Conservation (phyloP, 64 coral and sea anemone genomes). For the Hydrozoanthus tunicans region DNA sequence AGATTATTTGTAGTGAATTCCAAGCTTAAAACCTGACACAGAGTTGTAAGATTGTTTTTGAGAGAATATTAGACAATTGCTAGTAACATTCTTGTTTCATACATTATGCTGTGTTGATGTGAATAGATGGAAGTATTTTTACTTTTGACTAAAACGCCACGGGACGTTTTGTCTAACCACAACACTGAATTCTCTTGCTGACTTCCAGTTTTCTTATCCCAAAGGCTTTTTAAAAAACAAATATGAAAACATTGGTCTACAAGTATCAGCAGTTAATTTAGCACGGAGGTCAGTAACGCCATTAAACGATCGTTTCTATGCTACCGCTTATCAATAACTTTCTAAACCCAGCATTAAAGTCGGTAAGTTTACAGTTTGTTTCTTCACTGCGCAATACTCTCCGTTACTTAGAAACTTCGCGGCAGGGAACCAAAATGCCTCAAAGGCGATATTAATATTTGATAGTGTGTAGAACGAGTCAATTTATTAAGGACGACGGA, state of each 20-base stretch:
- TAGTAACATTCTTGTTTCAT: no score
- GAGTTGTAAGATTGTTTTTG: no score
- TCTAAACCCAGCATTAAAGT: no score
- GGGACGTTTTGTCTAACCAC: not conserved
- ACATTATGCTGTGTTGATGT: no score
- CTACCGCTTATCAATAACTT: no score
- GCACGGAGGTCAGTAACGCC: no score
- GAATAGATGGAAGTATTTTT: conserved; percentile 1
- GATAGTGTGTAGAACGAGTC: not conserved
- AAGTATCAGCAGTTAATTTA: no score
- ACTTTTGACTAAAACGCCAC: not conserved
- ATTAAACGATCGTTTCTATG: no score
- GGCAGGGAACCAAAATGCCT: not conserved
- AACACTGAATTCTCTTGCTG: not conserved
- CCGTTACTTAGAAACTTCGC: not conserved
- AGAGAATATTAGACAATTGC: no score
- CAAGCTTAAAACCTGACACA: no score
- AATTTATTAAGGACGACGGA: not conserved
- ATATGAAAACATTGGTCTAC: no score
- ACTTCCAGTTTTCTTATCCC: not conserved
- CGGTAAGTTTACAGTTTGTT: not conserved
- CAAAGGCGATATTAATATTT: not conserved
- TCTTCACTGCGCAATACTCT: not conserved
- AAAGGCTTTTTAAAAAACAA: not conserved
- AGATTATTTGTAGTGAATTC: no score